Evolutionary conservation across 2,888 invertebrate genomes (phyloP).

Genomic region (Perithous albicinctus): DNA sequence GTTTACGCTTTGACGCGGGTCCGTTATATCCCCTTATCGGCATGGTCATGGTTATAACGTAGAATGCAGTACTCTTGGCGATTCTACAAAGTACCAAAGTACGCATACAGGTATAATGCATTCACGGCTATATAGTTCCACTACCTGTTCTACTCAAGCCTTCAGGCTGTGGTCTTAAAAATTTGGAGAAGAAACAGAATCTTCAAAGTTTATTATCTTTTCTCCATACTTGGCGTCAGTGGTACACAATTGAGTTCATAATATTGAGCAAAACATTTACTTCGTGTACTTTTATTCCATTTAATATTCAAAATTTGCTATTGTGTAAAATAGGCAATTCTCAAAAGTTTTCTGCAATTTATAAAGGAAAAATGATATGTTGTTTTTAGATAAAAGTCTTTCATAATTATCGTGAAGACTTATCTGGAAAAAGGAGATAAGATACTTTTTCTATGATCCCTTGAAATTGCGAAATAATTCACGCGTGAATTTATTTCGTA

Average conservation of each 20-base stretch:
- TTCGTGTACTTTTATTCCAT: neutral
- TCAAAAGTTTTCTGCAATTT: neutral
- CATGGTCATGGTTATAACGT: conserved; percentile 34
- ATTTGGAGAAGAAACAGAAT: neutral
- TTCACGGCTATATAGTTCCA: neutral
- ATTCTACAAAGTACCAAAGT: conserved; percentile 40
- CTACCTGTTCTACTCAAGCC: neutral
- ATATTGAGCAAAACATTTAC: neutral
- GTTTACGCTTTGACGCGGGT: conserved; percentile 67
- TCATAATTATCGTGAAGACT: no score
- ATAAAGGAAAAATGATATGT: neutral
- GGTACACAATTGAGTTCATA: neutral
- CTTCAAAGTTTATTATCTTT: conserved; percentile 5
- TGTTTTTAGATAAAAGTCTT: no score
- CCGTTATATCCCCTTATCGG: conserved; percentile 69
- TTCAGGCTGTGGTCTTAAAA: neutral
- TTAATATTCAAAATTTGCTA: neutral
- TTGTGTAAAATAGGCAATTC: neutral
- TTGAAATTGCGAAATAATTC: conserved; percentile 8
- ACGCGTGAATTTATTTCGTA: conserved; percentile 15
- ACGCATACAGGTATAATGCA: conserved; percentile 1
- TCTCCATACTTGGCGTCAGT: neutral
- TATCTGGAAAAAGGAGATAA: neutral
- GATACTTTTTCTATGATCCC: neutral
- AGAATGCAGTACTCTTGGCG: conserved; percentile 21